Evolutionary conservation across 2,888 invertebrate genomes (phyloP), one percentile per base, ranked within the genome.

Genomic region (Heliconius cydno): DNA sequence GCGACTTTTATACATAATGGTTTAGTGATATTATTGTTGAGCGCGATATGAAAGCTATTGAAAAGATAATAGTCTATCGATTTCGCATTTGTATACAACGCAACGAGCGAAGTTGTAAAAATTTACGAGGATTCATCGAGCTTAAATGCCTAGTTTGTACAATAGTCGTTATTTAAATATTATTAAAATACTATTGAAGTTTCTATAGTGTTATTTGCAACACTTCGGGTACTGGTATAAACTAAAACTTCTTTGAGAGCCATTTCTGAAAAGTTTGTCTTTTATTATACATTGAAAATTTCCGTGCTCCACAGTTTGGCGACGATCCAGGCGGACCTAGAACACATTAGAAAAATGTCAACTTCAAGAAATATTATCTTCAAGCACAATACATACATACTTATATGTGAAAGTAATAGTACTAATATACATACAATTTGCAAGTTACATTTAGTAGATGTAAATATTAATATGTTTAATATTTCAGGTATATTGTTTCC

Each of bases 11-110:
- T 72, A 57, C 30, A 72, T 57, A 57, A 72, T 73, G 46, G 41
- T 41, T 28, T 75, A 66, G 41, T 75, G 28, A 66, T 75, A 41
- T 73, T 67, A 73, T 38, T 73, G 70, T 71, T 65, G 72, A 52
- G n/a, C 57, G 57, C 57, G 78, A 73, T 73, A 78, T 76, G 70
- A 76, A 76, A 66, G 71, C 76, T 72, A 79, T 72, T 72, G 79
- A 76, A 76, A 79, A 79, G 65, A 72, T 76, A 76, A 79, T 52
- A 72, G 71, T 79, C 65, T 79, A 79, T 79, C 71, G 79, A 76
- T 79, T 79, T 76, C 89, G 74, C 79, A 82, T 81, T 82, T 81
- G 76, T 82, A 81, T 63, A 71, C 79, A 75, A 75, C 74, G 65
- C 79, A 75, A 75, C 74, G 65, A 76, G 72, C 78, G 74, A 76